A percentile compares a stretch with the other conserved stretches of the same genome.
phyloP scores from a whole-genome alignment of 2,888 invertebrate genomes.

The Tipula confusa region DNA sequence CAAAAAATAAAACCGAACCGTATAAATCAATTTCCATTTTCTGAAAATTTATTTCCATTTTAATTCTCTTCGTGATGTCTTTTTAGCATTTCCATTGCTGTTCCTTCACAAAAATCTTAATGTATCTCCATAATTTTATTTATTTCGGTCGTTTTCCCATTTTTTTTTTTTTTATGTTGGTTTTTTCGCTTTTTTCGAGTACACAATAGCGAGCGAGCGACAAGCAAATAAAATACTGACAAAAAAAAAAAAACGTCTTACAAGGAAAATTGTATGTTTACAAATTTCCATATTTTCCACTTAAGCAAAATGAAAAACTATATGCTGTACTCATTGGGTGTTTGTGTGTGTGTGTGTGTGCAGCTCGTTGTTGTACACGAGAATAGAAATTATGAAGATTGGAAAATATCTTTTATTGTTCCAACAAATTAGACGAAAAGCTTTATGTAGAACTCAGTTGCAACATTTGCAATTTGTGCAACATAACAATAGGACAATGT shows the following conservation, averaged over 20 bases:
- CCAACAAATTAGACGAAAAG: conserved; percentile 3
- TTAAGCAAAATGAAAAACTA: conserved; percentile 9
- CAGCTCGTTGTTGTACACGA: too few relatives aligned
- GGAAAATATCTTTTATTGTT: conserved; percentile 8
- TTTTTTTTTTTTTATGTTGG: too few relatives aligned
- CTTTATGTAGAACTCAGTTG: neutral
- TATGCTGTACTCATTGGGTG: too few relatives aligned
- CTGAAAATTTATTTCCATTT: neutral
- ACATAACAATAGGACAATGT: neutral
- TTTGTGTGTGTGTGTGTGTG: too few relatives aligned
- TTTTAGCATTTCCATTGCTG: neutral
- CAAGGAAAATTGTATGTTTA: too few relatives aligned
- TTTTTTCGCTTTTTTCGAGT: neutral
- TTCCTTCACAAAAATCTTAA: neutral
- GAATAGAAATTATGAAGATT: neutral
- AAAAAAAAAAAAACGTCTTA: neutral
- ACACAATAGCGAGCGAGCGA: neutral
- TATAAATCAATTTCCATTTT: conserved; percentile 3
- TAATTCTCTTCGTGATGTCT: neutral
- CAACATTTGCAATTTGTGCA: neutral
- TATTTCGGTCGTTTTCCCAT: conserved; percentile 5
- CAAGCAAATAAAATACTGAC: neutral
- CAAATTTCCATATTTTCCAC: neutral
- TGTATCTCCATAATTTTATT: neutral
- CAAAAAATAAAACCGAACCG: too few relatives aligned